Evolutionary conservation across 1,140 invertebrate genomes (phyloP).

Genomic region (Camponotus pennsylvanicus): DNA sequence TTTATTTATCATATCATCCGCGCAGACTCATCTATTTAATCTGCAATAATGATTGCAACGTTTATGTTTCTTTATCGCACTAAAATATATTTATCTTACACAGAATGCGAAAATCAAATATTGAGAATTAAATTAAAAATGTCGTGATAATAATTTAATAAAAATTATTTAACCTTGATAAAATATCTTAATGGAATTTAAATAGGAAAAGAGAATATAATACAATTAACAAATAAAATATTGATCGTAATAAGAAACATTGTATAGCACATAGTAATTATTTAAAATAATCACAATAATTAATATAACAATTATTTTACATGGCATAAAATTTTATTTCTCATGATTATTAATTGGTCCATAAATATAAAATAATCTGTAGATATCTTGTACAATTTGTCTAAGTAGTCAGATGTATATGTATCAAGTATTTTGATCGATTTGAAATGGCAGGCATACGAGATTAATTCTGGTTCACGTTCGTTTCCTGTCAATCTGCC

Average conservation of each 20-base stretch:
- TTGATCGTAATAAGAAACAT: no score
- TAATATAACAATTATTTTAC: no score
- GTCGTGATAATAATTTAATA: not conserved
- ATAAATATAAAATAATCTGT: conserved; percentile 3
- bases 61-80: not conserved
- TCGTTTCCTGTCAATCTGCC: conserved; percentile 47
- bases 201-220: conserved; percentile 1
- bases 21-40: not conserved
- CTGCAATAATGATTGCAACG: not conserved
- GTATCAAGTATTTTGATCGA: not conserved
- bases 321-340: not conserved
- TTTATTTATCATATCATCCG: conserved; percentile 22
- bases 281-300: no score
- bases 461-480: conserved; percentile 1
- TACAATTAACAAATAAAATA: not conserved
- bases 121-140: conserved; percentile 1
- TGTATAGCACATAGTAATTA: no score
- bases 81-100: conserved; percentile 5
- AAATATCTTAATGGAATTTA: no score
- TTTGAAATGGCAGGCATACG: not conserved
- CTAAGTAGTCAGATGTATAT: not conserved
- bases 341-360: not conserved
- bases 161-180: not conserved
- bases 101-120: not conserved
- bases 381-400: not conserved